phyloP scores from a whole-genome alignment of 2,888 invertebrate genomes.

The Drosophila anomalata region DNA sequence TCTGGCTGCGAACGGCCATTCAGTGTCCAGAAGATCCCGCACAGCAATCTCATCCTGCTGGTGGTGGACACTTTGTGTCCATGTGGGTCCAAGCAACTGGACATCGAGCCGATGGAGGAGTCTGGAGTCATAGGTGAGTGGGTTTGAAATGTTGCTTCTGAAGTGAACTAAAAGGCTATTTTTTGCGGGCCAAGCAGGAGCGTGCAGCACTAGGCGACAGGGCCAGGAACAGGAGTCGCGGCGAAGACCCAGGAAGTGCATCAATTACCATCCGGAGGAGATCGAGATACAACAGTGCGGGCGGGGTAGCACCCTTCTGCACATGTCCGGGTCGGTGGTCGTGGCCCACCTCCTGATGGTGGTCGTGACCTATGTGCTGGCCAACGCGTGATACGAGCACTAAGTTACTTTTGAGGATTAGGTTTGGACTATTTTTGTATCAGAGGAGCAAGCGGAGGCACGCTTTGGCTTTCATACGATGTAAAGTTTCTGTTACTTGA shows the following conservation, averaged over 20 bases:
- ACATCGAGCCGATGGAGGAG: slow-evolving; percentile 90
- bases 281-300: slow-evolving; percentile 84
- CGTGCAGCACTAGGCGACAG: slow-evolving; percentile 85
- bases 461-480: slow-evolving; percentile 15
- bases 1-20: slow-evolving; percentile 96
- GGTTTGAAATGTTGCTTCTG: fast-evolving
- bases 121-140: slow-evolving; percentile 85
- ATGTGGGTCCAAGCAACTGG: slow-evolving; percentile 93
- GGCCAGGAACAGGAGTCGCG: slow-evolving; percentile 88
- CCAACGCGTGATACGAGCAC: slow-evolving; percentile 82
- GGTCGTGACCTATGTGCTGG: slow-evolving; percentile 75
- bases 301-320: slow-evolving; percentile 77
- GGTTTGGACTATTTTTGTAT: slow-evolving; percentile 19
- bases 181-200: slow-evolving; percentile 75
- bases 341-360: slow-evolving; percentile 81
- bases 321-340: slow-evolving; percentile 75
- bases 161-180: not conserved
- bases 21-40: slow-evolving; percentile 95
- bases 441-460: not conserved
- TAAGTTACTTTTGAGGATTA: slow-evolving; percentile 52
- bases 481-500: slow-evolving; percentile 30
- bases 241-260: slow-evolving; percentile 91
- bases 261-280: slow-evolving; percentile 95
- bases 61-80: slow-evolving; percentile 95
- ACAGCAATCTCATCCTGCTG: slow-evolving; percentile 94